These are phyloP conservation scores for Octodonta nipae DNA, from an alignment of 2,888 invertebrate species.

Conservation along the genomic window DNA sequence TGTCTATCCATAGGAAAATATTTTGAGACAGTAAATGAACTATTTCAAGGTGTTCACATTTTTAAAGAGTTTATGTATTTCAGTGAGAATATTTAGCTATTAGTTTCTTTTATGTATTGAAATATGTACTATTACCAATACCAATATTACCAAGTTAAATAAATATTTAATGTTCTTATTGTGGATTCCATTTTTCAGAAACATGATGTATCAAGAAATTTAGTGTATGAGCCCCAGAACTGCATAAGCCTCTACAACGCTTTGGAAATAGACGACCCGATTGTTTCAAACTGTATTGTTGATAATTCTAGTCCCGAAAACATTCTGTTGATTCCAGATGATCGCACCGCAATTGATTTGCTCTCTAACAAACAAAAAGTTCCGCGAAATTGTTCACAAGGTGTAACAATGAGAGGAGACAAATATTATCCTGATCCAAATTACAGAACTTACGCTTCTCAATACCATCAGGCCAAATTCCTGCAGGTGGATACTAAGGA, in stretches of 20 bases:
- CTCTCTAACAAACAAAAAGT: slow-evolving; percentile 51
- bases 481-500: slow-evolving; percentile 56
- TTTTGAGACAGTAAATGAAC: too few species aligned
- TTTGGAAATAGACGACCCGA: slow-evolving; percentile 58
- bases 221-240: slow-evolving; percentile 31
- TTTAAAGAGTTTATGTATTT: too few species aligned
- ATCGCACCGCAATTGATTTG: slow-evolving; percentile 53
- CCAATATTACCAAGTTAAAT: too few species aligned
- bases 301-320: slow-evolving; percentile 63
- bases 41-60: too few species aligned
- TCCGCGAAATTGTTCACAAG: slow-evolving; percentile 51
- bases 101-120: too few species aligned
- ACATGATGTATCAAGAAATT: too few species aligned
- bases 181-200: too few species aligned
- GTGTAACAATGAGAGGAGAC: slow-evolving; percentile 53
- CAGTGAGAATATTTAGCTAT: too few species aligned
- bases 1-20: too few species aligned
- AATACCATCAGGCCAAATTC: slow-evolving; percentile 40
- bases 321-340: slow-evolving; percentile 60
- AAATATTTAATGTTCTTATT: too few species aligned
- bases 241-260: slow-evolving; percentile 51
- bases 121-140: too few species aligned
- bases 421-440: slow-evolving; percentile 63
- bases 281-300: slow-evolving; percentile 73
- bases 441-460: slow-evolving; percentile 60